A percentile compares a stretch with the other conserved stretches of the same genome.
Evolutionary conservation across 2,797 vertebrate genomes (phyloP).

Genomic region (Benthosema pterotum): DNA sequence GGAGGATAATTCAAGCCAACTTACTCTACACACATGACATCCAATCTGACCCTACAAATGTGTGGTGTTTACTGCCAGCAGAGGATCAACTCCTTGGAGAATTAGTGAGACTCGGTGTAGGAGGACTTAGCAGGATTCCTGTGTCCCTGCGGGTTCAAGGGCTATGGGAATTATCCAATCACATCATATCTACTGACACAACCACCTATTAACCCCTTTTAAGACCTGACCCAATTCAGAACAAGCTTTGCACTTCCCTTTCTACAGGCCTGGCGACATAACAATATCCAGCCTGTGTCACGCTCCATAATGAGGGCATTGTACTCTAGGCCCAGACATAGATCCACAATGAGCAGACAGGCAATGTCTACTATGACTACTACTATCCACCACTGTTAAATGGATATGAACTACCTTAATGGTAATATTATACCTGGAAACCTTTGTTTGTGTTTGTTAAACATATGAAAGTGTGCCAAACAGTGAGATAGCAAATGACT

Average conservation of each 20-base stretch:
- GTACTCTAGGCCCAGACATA: constrained; percentile 42
- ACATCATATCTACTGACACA: constrained; percentile 63
- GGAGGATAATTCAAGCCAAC: constrained; percentile 59
- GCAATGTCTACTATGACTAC: too few relatives aligned
- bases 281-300: constrained; percentile 65
- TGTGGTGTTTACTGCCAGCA: constrained; percentile 54
- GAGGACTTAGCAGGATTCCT: constrained; percentile 26
- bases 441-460: too few relatives aligned
- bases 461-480: too few relatives aligned
- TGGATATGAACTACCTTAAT: background rate
- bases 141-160: constrained; percentile 54
- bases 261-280: constrained; percentile 12
- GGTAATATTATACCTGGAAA: too few relatives aligned
- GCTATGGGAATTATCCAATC: constrained; percentile 73
- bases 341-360: constrained; percentile 33
- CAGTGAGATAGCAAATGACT: too few relatives aligned
- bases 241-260: constrained; percentile 38
- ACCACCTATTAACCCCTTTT: constrained; percentile 50
- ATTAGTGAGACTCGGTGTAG: constrained; percentile 39
- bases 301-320: constrained; percentile 62
- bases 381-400: constrained; percentile 30
- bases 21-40: constrained; percentile 52
- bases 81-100: constrained; percentile 58
- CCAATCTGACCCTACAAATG: constrained; percentile 50
- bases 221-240: constrained; percentile 61